These are phyloP conservation scores for Oeneis ivallda DNA, from an alignment of 2,888 invertebrate species.

Conservation along the genomic window DNA sequence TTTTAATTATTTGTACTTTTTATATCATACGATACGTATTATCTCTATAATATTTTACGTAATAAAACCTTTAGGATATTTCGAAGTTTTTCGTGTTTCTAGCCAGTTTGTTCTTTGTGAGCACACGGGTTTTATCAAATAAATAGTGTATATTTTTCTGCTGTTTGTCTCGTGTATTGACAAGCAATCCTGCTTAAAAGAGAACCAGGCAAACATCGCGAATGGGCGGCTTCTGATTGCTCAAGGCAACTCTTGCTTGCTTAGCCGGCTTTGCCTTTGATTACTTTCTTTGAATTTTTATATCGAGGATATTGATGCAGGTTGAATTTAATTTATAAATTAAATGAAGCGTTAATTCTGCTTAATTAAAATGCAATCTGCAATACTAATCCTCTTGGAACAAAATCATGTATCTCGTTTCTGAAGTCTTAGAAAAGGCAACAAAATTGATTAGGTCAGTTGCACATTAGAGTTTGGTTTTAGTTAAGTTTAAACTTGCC, in stretches of 20 bases:
- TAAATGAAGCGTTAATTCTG: background rate
- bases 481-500: no score
- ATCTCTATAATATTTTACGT: no score
- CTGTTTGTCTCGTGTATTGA: conserved; percentile 70
- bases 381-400: background rate
- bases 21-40: no score
- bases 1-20: no score
- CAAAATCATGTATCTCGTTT: background rate
- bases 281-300: conserved; percentile 52
- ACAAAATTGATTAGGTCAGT: no score
- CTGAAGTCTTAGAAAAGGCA: no score
- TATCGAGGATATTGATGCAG: conserved; percentile 24
- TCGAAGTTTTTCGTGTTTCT: background rate
- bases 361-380: background rate
- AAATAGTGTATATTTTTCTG: conserved; percentile 39
- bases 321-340: conserved; percentile 8
- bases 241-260: conserved; percentile 62
- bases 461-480: no score
- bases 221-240: conserved; percentile 64
- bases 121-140: conserved; percentile 13
- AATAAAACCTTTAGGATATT: conserved; percentile 1
- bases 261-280: conserved; percentile 64
- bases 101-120: background rate
- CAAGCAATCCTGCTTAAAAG: conserved; percentile 69
- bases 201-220: conserved; percentile 62